Base-by-base conservation (phyloP, 1,140 invertebrate genomes). In the Drusus annulatus region DNA sequence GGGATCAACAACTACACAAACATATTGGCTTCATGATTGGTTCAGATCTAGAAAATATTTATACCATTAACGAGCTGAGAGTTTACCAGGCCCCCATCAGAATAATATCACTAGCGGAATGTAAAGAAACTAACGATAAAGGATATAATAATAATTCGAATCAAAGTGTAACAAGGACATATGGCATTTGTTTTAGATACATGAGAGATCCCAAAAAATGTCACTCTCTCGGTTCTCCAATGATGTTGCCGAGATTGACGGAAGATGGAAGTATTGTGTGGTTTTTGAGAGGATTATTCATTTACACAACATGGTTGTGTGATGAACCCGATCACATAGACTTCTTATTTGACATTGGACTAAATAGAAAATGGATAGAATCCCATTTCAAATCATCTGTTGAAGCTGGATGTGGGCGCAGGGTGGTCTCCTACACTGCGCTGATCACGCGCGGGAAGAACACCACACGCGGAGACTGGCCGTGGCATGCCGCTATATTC, bases 341-440 rank as follows among this genome's bases (percentile, higher is more conserved):
- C 0, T 10, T 7, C 21, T 13, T 51, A 28, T 54, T 28, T 68
- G 69, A 79, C 58, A 52, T 81, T 1, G 76, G 54, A 3, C 15
- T 1, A 31, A 16, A 68, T 15, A 81, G 31, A 56, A 31, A 36
- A 1, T 78, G 76, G 80, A 81, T 81, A 36, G 80, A 81, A 76
- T 81, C 80, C 1, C 80, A 81, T 60, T 81, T 81, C 60, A 81
- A 65, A 76, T 21, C 81, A 36, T 78, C 78, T 16, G 76, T 69
- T 10, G 75, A 78, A 68, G 54, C 63, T 23, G 62, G 31, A 21
- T 83, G 81, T 36, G 81, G 81, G 15, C 36, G 81, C 0, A 60
- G 75, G 52, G 56, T 68, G 50, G 75, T 73, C 19, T 25, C 65
- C 16, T 60, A 78, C 58, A 83, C 76, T n/a, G 52, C 58, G 23